These are phyloP conservation scores for Tadarida brasiliensis DNA, from an alignment of 2,797 vertebrate genomes.

Conservation along the genomic window DNA sequence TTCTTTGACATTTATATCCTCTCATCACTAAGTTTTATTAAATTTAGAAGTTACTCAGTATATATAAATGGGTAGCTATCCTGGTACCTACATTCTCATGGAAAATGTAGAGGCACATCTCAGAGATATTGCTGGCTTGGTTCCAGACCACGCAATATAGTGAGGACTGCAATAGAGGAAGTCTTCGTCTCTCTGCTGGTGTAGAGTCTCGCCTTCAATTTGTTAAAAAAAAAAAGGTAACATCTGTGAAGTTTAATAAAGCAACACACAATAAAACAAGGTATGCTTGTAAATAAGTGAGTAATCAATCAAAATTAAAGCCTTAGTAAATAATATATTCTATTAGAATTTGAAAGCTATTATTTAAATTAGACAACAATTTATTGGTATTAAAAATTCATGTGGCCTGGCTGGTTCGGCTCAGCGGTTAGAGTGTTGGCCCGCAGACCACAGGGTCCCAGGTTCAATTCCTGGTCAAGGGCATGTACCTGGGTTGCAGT, in stretches of 20 bases:
- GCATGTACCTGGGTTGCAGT: too few relatives aligned
- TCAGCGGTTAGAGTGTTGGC: too few relatives aligned
- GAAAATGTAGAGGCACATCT: not conserved
- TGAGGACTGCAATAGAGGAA: not conserved
- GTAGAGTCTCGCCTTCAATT: not conserved
- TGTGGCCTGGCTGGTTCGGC: too few relatives aligned
- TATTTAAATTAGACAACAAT: conserved; percentile 49
- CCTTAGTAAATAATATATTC: not conserved
- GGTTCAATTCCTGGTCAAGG: too few relatives aligned
- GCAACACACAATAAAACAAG: not conserved
- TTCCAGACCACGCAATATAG: not conserved
- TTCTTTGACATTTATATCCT: conserved; percentile 1
- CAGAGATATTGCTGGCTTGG: not conserved
- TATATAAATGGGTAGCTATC: not conserved
- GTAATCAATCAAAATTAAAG: not conserved
- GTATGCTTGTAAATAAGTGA: not conserved
- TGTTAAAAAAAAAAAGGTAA: not conserved
- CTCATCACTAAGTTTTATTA: not conserved
- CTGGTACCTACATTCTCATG: not conserved
- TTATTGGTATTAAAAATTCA: conserved; percentile 5
- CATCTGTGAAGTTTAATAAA: not conserved
- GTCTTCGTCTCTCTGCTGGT: not conserved
- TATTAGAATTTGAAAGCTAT: not conserved
- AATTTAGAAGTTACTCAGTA: not conserved
- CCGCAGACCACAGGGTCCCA: too few relatives aligned